These are phyloP conservation scores for Charaxes varanes DNA, from an alignment of 1,140 invertebrate species.

Conservation along the genomic window DNA sequence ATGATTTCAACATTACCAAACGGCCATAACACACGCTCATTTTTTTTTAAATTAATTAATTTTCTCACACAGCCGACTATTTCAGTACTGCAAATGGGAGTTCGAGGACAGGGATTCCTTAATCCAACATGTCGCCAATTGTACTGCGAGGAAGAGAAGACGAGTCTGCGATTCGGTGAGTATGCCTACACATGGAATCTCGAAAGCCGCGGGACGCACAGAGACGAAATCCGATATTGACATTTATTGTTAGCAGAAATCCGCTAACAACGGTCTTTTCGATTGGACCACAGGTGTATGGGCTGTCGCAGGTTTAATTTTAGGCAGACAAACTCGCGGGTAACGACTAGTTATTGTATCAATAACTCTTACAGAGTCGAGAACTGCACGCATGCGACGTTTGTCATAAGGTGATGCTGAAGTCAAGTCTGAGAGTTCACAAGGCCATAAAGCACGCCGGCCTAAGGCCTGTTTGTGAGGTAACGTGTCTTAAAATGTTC, in stretches of 20 bases:
- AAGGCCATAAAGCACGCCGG: conserved; percentile 31
- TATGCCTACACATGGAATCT: too few relatives aligned
- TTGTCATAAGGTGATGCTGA: conserved; percentile 36
- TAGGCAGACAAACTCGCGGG: too few relatives aligned
- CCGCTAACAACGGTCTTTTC: too few relatives aligned
- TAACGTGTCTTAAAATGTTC: conserved; percentile 15
- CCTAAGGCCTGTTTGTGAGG: conserved; percentile 30
- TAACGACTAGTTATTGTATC: not conserved
- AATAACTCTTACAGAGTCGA: conserved; percentile 17
- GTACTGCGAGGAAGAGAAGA: conserved; percentile 25
- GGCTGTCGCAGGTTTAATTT: too few relatives aligned
- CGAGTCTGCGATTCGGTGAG: conserved; percentile 21
- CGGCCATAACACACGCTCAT: too few relatives aligned
- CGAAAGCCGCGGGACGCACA: too few relatives aligned
- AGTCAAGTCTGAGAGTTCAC: conserved; percentile 29
- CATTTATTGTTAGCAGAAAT: too few relatives aligned
- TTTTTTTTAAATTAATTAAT: too few relatives aligned
- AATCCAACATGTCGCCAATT: conserved; percentile 19
- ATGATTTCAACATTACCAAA: too few relatives aligned
- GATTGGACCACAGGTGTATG: too few relatives aligned
- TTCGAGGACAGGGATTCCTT: conserved; percentile 18
- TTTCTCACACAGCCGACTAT: too few relatives aligned
- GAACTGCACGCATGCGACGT: conserved; percentile 28
- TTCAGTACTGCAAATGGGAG: conserved; percentile 35
- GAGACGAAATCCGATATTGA: too few relatives aligned